These are phyloP conservation scores for Periparus ater DNA, from an alignment of 2,797 vertebrate species.

Conservation along the genomic window DNA sequence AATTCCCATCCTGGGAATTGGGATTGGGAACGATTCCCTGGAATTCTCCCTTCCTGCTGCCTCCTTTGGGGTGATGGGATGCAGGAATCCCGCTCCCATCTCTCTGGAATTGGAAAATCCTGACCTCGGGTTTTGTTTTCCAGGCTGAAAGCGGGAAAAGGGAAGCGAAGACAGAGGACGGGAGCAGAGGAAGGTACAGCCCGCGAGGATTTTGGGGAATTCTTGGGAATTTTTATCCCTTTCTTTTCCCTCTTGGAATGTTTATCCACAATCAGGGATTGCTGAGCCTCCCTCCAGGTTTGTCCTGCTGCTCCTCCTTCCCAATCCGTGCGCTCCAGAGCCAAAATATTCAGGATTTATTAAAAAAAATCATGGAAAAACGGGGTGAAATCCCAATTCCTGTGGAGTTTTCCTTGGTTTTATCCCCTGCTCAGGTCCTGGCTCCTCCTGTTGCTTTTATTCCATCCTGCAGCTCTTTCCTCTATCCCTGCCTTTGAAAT, in stretches of 20 bases:
- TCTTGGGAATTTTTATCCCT: background rate
- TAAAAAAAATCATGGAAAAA: background rate
- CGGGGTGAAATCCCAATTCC: background rate
- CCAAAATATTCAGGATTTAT: too few species aligned
- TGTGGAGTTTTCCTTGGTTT: background rate
- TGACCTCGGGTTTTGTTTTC: slow-evolving; percentile 42
- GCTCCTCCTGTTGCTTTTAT: background rate
- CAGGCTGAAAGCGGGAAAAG: slow-evolving; percentile 56
- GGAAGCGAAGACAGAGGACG: slow-evolving; percentile 46
- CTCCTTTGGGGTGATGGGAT: background rate
- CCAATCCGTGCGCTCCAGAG: background rate
- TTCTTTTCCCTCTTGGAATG: background rate
- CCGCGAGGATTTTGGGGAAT: fast-evolving
- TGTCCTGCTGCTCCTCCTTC: background rate
- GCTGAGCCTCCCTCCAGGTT: background rate
- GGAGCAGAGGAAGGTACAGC: slow-evolving; percentile 63
- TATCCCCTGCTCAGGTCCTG: background rate
- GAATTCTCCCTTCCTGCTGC: background rate
- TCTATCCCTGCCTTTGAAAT: background rate
- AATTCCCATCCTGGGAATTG: background rate
- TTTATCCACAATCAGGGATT: fast-evolving
- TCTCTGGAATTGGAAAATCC: background rate
- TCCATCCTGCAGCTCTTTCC: background rate
- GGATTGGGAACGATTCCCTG: background rate
- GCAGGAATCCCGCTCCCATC: fast-evolving